These are phyloP conservation scores for Parazoanthus swiftii DNA, from an alignment of 92 coral and sea anemone genomes.

Conservation along the genomic window DNA sequence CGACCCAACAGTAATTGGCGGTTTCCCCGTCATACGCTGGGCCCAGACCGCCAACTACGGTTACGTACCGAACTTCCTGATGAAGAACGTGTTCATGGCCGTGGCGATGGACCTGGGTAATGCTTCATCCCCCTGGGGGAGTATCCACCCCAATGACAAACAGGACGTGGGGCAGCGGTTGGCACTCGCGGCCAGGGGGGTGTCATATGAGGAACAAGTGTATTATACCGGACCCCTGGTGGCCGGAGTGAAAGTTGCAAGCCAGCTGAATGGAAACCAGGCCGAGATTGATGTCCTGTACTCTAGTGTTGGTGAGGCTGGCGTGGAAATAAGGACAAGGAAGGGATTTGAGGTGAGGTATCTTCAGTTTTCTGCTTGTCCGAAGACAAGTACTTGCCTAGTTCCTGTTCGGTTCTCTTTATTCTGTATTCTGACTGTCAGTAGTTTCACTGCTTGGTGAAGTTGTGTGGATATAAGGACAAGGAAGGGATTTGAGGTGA, in stretches of 20 bases:
- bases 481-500: slow-evolving; percentile 85
- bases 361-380: no score
- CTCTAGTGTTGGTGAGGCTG: slow-evolving; percentile 59
- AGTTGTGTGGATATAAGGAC: slow-evolving; percentile 68
- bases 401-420: no score
- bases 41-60: slow-evolving; percentile 97
- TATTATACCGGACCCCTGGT: slow-evolving; percentile 89
- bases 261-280: slow-evolving; percentile 23
- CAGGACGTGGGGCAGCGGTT: slow-evolving; percentile 89
- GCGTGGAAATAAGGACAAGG: slow-evolving; percentile 67
- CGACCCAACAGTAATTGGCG: slow-evolving; percentile 48
- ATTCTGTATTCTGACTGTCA: no score
- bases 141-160: slow-evolving; percentile 93
- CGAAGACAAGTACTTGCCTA: no score
- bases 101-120: slow-evolving; percentile 97
- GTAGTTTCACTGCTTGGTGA: slow-evolving; percentile 41
- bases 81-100: slow-evolving; percentile 92
- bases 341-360: slow-evolving; percentile 86
- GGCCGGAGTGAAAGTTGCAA: slow-evolving; percentile 45
- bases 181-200: slow-evolving; percentile 87
- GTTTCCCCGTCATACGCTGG: slow-evolving; percentile 96
- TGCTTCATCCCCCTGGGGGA: slow-evolving; percentile 82
- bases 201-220: slow-evolving; percentile 83
- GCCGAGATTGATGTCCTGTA: slow-evolving; percentile 48
- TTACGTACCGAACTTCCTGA: slow-evolving; percentile 82